Evolutionary conservation across 2,888 invertebrate species (phyloP).

Genomic region (Cephus spinipes): DNA sequence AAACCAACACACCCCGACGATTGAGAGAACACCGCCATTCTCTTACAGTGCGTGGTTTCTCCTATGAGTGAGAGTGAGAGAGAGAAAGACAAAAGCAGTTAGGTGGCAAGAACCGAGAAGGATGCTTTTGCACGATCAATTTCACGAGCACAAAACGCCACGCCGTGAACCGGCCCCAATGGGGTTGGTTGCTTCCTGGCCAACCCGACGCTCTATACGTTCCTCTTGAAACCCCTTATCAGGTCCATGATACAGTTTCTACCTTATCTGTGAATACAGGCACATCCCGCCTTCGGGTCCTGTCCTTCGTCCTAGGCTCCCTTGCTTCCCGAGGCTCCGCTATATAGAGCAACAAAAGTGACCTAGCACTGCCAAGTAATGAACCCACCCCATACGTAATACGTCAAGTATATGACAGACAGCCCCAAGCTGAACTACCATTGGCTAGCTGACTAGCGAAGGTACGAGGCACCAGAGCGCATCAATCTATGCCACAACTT

Average conservation of each 20-base stretch:
- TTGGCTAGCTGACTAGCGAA: slow-evolving; percentile 6
- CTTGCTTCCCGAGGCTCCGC: not conserved
- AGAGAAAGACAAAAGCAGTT: not conserved
- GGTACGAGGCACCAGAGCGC: slow-evolving; percentile 22
- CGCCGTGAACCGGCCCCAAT: no score
- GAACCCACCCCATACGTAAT: slow-evolving; percentile 44
- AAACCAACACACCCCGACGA: no score
- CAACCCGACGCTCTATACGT: not conserved
- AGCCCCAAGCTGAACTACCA: slow-evolving; percentile 26
- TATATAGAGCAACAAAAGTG: slow-evolving; percentile 40
- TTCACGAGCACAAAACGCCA: not conserved
- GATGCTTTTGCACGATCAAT: not conserved
- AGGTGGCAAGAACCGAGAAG: not conserved
- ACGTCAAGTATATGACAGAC: slow-evolving; percentile 49
- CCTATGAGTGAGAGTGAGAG: not conserved
- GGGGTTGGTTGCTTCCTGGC: no score
- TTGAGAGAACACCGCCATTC: no score
- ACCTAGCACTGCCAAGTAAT: slow-evolving; percentile 35
- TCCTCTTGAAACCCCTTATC: slow-evolving; percentile 11
- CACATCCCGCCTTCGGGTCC: slow-evolving; percentile 7
- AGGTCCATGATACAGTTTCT: slow-evolving; percentile 31
- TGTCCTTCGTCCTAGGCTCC: no score
- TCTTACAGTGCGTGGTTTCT: not conserved
- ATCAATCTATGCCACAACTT: slow-evolving; percentile 46
- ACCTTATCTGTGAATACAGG: slow-evolving; percentile 43